Conservation (phyloP, 2,888 invertebrate species). For the Gerris lacustris region DNA sequence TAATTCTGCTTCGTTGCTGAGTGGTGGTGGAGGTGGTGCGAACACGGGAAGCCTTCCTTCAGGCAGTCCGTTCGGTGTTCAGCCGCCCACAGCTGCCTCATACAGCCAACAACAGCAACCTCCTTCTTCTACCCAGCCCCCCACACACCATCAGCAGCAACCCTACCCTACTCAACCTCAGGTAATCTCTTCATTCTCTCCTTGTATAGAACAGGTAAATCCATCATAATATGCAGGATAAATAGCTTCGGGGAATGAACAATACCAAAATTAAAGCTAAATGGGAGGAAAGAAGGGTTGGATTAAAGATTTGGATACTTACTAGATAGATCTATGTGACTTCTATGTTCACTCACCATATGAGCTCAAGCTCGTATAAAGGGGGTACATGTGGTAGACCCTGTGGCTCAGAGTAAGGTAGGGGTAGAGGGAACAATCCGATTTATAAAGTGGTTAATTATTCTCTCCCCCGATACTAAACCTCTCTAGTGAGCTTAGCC, state of each 20-base stretch:
- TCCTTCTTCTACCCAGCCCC: constrained; percentile 3
- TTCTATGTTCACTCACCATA: neutral
- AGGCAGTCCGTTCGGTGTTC: constrained; percentile 2
- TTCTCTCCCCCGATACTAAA: too few species aligned
- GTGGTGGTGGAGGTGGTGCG: neutral
- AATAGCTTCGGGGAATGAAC: too few species aligned
- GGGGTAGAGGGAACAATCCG: too few species aligned
- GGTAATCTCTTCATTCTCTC: neutral
- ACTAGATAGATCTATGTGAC: neutral
- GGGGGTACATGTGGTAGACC: too few species aligned
- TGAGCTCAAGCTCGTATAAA: too few species aligned
- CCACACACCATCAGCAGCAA: neutral
- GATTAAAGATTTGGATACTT: too few species aligned
- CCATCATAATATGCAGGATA: neutral
- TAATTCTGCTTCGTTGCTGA: neutral
- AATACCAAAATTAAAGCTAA: too few species aligned
- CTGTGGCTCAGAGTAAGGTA: too few species aligned
- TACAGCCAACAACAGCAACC: constrained; percentile 1
- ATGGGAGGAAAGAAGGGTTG: too few species aligned
- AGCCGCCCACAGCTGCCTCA: neutral
- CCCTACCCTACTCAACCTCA: neutral
- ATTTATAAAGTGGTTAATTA: too few species aligned
- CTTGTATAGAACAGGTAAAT: too few species aligned
- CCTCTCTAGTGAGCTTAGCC: too few species aligned
- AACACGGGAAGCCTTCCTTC: neutral